These are phyloP conservation scores for Beaufortia kweichowensis DNA, from an alignment of 2,113 vertebrate species.

Conservation along the genomic window DNA sequence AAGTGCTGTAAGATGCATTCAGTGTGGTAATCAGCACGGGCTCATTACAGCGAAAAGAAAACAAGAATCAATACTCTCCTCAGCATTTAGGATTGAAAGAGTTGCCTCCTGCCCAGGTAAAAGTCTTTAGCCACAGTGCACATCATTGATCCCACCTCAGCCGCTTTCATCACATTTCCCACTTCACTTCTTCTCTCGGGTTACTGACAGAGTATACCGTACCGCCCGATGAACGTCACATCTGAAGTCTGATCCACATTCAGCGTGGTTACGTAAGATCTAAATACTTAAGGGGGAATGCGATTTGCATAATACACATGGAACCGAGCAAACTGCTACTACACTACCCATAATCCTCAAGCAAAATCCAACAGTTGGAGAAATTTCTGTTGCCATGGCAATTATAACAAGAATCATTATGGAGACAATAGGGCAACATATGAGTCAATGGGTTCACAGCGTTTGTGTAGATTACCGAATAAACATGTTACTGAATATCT, in stretches of 20 bases:
- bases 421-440: neutral
- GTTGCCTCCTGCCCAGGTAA: slow-evolving; percentile 29
- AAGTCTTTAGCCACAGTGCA: slow-evolving; percentile 48
- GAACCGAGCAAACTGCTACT: too few relatives aligned
- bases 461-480: neutral
- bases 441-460: neutral
- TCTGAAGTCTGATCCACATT: slow-evolving; percentile 1
- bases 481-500: neutral
- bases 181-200: slow-evolving; percentile 39
- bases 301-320: too few relatives aligned
- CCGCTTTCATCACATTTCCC: slow-evolving; percentile 50
- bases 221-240: neutral
- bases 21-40: slow-evolving; percentile 43
- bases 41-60: slow-evolving; percentile 46
- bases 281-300: neutral
- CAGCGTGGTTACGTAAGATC: neutral
- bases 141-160: slow-evolving; percentile 46
- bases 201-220: slow-evolving; percentile 29
- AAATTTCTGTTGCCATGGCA: neutral
- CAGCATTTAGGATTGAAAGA: slow-evolving; percentile 27
- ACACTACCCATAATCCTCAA: neutral
- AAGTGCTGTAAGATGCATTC: slow-evolving; percentile 13
- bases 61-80: slow-evolving; percentile 37
- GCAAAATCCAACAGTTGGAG: neutral
- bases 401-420: neutral